phyloP scores from a whole-genome alignment of 2,888 invertebrate genomes.

The Lobophora halterata region DNA sequence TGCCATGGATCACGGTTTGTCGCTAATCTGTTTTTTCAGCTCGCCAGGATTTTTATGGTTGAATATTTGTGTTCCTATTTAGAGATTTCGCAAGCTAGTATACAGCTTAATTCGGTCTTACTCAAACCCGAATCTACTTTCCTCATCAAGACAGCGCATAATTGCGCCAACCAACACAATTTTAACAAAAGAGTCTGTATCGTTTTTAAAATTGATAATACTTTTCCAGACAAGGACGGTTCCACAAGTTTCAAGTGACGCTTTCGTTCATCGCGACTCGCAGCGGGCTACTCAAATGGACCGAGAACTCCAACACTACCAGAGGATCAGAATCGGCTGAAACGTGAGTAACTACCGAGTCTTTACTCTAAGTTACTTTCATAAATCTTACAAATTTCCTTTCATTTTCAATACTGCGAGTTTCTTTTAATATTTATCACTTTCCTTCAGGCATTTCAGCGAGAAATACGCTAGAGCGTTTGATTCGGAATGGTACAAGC shows the following conservation, averaged over 20 bases:
- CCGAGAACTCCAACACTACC: slow-evolving; percentile 82
- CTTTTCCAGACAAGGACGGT: slow-evolving; percentile 89
- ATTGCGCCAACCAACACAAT: too few relatives aligned
- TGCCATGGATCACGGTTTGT: slow-evolving; percentile 36
- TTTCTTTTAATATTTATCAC: background rate
- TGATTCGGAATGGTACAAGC: slow-evolving; percentile 94
- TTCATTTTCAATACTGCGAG: too few relatives aligned
- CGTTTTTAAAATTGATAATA: slow-evolving; percentile 9
- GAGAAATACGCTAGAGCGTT: slow-evolving; percentile 89
- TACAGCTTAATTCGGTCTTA: too few relatives aligned
- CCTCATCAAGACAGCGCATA: too few relatives aligned
- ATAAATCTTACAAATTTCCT: too few relatives aligned
- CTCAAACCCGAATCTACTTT: too few relatives aligned
- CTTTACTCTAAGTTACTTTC: too few relatives aligned
- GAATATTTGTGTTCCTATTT: slow-evolving; percentile 22
- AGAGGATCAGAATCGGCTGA: slow-evolving; percentile 81
- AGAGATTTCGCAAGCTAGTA: too few relatives aligned
- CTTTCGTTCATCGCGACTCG: slow-evolving; percentile 94
- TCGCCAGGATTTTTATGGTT: slow-evolving; percentile 30
- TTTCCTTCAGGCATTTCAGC: slow-evolving; percentile 87
- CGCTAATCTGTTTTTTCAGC: slow-evolving; percentile 24
- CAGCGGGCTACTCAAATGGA: slow-evolving; percentile 94
- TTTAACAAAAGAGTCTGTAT: background rate
- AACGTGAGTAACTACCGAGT: slow-evolving; percentile 79
- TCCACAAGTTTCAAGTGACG: slow-evolving; percentile 91